A percentile compares a stretch with the other conserved stretches of the same genome.
Evolutionary conservation across 2,113 vertebrate species (phyloP).

Genomic region (Neofelis nebulosa): DNA sequence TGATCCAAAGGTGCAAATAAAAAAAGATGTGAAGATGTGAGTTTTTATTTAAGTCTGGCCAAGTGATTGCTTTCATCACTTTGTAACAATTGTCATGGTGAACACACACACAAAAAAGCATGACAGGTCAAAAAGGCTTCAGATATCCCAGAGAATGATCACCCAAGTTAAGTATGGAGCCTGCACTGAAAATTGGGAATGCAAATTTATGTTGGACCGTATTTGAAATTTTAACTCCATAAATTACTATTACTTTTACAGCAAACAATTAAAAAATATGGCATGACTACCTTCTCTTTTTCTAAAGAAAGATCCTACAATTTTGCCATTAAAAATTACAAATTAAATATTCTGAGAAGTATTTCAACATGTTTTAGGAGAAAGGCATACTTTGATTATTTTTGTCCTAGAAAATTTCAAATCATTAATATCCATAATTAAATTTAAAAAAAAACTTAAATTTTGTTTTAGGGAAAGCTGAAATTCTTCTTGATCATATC

Average conservation of each 20-base stretch:
- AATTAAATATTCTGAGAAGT: constrained; percentile 60
- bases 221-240: constrained; percentile 41
- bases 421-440: constrained; percentile 38
- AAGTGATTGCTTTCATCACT: not conserved
- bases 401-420: constrained; percentile 57
- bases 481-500: constrained; percentile 16
- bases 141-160: constrained; percentile 35
- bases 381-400: not conserved
- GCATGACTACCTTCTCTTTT: constrained; percentile 2
- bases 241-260: constrained; percentile 29
- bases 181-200: constrained; percentile 9
- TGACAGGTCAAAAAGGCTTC: not conserved
- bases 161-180: not conserved
- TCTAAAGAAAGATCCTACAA: not conserved
- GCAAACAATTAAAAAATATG: not conserved
- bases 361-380: constrained; percentile 51
- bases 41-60: constrained; percentile 44
- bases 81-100: not conserved
- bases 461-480: constrained; percentile 38
- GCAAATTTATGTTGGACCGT: not conserved
- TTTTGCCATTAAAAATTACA: constrained; percentile 47
- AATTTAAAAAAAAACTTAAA: constrained; percentile 57
- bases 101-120: constrained; percentile 47
- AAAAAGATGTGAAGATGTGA: not conserved
- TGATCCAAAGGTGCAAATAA: constrained; percentile 65